Conservation (phyloP, 2,113 vertebrate genomes). For the Verasper variegatus region DNA sequence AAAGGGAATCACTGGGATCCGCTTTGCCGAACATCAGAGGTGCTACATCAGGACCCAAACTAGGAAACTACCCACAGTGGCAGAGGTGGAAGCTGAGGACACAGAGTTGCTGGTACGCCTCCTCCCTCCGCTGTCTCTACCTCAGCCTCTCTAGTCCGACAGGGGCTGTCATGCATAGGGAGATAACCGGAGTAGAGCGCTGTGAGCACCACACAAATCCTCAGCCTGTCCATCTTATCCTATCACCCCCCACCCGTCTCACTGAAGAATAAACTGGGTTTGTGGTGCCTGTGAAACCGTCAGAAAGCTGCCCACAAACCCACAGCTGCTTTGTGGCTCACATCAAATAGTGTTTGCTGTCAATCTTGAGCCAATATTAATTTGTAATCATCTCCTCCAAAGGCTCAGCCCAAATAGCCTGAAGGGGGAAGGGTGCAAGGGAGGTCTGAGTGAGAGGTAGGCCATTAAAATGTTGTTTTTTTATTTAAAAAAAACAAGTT, state of each 20-base stretch:
- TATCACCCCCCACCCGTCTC: constrained; percentile 55
- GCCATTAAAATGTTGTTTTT: constrained; percentile 79
- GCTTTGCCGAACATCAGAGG: constrained; percentile 83
- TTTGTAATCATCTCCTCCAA: constrained; percentile 85
- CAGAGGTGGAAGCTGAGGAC: constrained; percentile 70
- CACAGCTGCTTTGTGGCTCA: constrained; percentile 81
- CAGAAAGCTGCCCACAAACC: constrained; percentile 78
- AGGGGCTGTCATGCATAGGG: constrained; percentile 70
- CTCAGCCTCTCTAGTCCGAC: constrained; percentile 46
- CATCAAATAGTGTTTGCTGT: constrained; percentile 86
- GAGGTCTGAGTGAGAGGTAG: constrained; percentile 79
- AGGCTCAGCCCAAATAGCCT: constrained; percentile 82
- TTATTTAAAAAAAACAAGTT: constrained; percentile 52
- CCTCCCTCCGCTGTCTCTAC: constrained; percentile 41
- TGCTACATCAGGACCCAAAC: constrained; percentile 85
- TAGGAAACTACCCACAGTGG: constrained; percentile 73
- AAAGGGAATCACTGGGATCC: constrained; percentile 85
- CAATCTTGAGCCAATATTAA: constrained; percentile 84
- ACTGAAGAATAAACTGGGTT: constrained; percentile 76
- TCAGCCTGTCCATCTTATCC: constrained; percentile 68
- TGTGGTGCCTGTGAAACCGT: constrained; percentile 76
- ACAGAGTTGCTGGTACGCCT: constrained; percentile 62
- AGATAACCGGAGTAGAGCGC: constrained; percentile 65
- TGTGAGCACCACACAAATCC: constrained; percentile 59
- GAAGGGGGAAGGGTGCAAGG: constrained; percentile 74